Evolutionary conservation across 2,797 vertebrate species (phyloP), one percentile per base, ranked within the genome.

Genomic region (Melanotaenia maccullochi): DNA sequence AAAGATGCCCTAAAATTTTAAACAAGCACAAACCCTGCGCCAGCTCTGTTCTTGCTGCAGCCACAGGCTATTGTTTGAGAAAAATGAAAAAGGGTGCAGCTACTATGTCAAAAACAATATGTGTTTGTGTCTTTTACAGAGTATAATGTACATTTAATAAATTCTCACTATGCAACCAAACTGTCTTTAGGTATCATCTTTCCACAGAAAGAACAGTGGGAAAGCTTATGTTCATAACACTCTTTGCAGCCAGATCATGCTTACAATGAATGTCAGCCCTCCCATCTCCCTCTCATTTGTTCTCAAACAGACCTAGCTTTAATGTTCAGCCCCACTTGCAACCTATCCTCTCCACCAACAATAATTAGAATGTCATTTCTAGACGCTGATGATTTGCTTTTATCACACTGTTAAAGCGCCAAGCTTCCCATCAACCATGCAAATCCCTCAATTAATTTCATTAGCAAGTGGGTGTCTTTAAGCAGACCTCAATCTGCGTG

Each of bases 291-390:
- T 18, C 51, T 63, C 14, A 36, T 78, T 81, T 75, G 49, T 65
- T 72, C 54, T 57, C 59, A 63, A 36, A 54, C 14, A 1, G 73
- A 61, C 42, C 47, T 61, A 4, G 64, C 54, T 68, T 65, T 65
- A 60, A 71, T 55, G 16, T 57, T 28, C 54, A 38, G n/a, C 20
- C 57, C 73, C 71, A 44, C 51, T 28, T 32, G 60, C 30, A 68
- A 56, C 18, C 44, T 47, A 47, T 47, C 18, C 61, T 49, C 75
- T 71, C 63, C 36, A 67, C 68, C 52, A 56, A 54, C 52, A 51
- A 69, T 71, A 87, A 89, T 85, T 79, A 82, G 56, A 30, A 54
- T 65, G 56, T 68, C 76, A 49, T 74, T 74, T 80, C 65, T 65
- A 61, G 47, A 68, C 20, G 24, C 75, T 11, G 33, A 58, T 44